Conservation (phyloP, 2,113 vertebrate genomes). For the Pelusios castaneus region DNA sequence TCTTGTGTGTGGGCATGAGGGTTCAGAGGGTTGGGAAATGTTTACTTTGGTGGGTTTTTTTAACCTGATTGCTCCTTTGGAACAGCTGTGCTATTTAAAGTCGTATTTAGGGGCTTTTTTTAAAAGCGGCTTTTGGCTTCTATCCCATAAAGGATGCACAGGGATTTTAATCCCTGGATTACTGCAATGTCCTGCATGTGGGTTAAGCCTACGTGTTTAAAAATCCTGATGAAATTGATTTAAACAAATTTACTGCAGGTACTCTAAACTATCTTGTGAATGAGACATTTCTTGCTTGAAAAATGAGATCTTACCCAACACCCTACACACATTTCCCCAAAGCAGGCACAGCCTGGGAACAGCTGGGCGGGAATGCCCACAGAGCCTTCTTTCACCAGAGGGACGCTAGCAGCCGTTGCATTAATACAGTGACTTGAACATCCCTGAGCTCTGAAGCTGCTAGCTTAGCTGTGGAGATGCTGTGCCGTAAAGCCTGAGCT, state of each 20-base stretch:
- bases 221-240: not conserved
- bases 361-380: not conserved
- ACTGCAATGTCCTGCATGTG: not conserved
- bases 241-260: accelerated
- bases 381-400: not conserved
- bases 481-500: not conserved
- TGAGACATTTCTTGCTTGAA: accelerated
- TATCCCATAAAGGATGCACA: not conserved
- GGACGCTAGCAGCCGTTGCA: not conserved
- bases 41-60: accelerated
- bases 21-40: accelerated
- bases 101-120: not conserved
- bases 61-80: not conserved
- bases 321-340: accelerated
- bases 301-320: accelerated
- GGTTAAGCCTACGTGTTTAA: not conserved
- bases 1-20: accelerated
- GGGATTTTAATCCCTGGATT: slow-evolving; percentile 54
- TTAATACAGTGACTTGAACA: not conserved
- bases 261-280: not conserved
- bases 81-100: not conserved
- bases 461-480: not conserved
- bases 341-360: accelerated
- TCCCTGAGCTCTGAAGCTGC: not conserved
- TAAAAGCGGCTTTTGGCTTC: slow-evolving; percentile 2